These are phyloP conservation scores for Spongilla lacustris DNA, from an alignment of 37 sponge, comb jelly and placozoan species.

Conservation along the genomic window DNA sequence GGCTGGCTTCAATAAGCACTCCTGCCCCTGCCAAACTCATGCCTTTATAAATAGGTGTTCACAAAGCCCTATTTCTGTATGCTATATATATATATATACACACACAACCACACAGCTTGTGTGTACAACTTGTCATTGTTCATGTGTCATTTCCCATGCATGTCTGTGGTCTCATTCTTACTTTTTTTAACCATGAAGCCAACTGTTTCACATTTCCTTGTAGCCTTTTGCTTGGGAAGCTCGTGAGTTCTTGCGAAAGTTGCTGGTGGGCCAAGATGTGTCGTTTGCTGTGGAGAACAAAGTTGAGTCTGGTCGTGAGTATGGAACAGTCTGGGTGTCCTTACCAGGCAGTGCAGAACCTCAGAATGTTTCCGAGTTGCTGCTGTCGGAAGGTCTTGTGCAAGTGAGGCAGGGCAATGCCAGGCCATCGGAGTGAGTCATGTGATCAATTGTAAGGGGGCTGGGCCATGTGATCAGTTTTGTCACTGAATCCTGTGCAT, in stretches of 20 bases:
- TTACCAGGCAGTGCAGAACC: slow-evolving; percentile 27
- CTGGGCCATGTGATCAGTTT: neutral
- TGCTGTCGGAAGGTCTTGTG: slow-evolving; percentile 69
- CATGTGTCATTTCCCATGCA: too few relatives aligned
- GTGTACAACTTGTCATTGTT: neutral
- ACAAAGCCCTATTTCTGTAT: too few relatives aligned
- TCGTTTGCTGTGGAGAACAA: slow-evolving; percentile 83
- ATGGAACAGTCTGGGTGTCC: slow-evolving; percentile 26
- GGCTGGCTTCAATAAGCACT: neutral
- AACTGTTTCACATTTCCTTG: neutral
- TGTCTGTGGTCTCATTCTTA: neutral
- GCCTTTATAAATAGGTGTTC: too few relatives aligned
- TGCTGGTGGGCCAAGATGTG: slow-evolving; percentile 90
- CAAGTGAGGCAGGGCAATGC: slow-evolving; percentile 62
- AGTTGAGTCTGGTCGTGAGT: slow-evolving; percentile 23
- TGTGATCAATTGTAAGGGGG: neutral
- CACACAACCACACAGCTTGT: neutral
- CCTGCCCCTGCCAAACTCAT: neutral
- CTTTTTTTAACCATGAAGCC: neutral
- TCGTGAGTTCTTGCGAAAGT: slow-evolving; percentile 85
- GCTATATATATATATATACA: too few relatives aligned
- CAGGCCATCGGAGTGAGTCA: slow-evolving; percentile 58
- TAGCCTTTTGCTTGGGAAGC: slow-evolving; percentile 96
- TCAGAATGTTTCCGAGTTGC: slow-evolving; percentile 46
- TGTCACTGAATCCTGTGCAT: too few relatives aligned